Base-by-base conservation (phyloP, 2,888 invertebrate genomes). In the Eristalis intricaria region DNA sequence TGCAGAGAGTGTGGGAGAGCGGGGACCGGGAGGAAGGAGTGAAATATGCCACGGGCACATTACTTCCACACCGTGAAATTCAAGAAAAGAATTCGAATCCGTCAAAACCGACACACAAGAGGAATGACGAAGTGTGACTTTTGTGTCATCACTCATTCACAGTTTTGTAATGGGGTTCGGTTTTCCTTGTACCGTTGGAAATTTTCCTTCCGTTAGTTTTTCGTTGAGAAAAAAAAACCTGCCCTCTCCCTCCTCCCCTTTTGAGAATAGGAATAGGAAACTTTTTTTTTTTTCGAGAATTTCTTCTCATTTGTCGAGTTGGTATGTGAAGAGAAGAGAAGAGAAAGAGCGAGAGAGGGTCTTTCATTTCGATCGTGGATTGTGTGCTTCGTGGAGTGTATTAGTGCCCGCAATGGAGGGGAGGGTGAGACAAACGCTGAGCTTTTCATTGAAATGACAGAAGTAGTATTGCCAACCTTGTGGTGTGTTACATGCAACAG, bases 101-200 rank as follows among this genome's bases (percentile, higher is more conserved):
- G 26, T 32, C 63, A 32, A 26, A 15, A 5, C 29, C n/a, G 35
- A 61, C 22, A 5, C 26, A 26, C 23, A 40, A 64, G 15, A 22
- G 2, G 7, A 43, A 69, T 77, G 68, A 74, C 69, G 66, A 81
- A 75, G 74, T 80, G 74, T 76, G 74, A 82, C 60, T 65, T 71
- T 78, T 58, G 64, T 85, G 84, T 71, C 76, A 66, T 70, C 61
- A 73, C 56, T 35, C 40, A 22, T 68, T 78, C 60, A 32, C 4
- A 50, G 43, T 61, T 43, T 66, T 43, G 63, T n/a, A 69, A 58
- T 69, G 43, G 43, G 50, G 50, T 19, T 50, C 19, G 64, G 63
- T 66, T 64, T 79, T 84, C 73, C 68, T 79, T 74, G 15, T 80
- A 84, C 79, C 74, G 84, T 84, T 84, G 76, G 26, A 43, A 70